These are phyloP conservation scores for Sturmia bella DNA, from an alignment of 2,888 invertebrate species.

Conservation along the genomic window DNA sequence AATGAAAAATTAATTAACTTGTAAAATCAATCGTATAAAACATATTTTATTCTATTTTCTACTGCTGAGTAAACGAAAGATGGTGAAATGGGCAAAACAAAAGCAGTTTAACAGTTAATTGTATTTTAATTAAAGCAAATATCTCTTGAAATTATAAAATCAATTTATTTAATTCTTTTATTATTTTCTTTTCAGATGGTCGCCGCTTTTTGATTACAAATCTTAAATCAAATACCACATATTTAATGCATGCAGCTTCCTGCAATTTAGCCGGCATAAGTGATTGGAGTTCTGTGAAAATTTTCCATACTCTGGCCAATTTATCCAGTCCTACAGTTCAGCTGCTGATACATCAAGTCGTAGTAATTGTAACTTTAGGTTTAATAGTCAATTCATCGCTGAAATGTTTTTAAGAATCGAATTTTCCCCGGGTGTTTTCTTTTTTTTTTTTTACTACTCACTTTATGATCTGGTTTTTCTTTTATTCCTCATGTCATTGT, in stretches of 20 bases:
- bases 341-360: slow-evolving; percentile 53
- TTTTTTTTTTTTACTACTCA: slow-evolving; percentile 12
- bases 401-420: slow-evolving; percentile 47
- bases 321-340: slow-evolving; percentile 64
- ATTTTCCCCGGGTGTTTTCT: too few species aligned
- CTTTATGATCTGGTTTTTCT: slow-evolving; percentile 25
- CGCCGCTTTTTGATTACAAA: slow-evolving; percentile 82
- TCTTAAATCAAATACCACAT: slow-evolving; percentile 82
- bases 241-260: slow-evolving; percentile 83
- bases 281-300: slow-evolving; percentile 80
- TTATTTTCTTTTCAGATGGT: slow-evolving; percentile 78
- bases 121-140: background rate
- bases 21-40: too few species aligned
- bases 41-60: too few species aligned
- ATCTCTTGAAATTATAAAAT: background rate
- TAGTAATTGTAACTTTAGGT: slow-evolving; percentile 66
- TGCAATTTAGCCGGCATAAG: slow-evolving; percentile 84
- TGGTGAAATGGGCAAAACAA: too few species aligned
- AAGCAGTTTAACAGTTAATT: too few species aligned
- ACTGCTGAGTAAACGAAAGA: too few species aligned
- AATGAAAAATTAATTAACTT: too few species aligned
- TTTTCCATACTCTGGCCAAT: slow-evolving; percentile 77
- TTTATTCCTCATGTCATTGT: slow-evolving; percentile 23
- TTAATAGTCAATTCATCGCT: slow-evolving; percentile 56
- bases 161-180: background rate